Evolutionary conservation across 1,140 invertebrate genomes (phyloP).

Genomic region (Paraescarpia echinospica): DNA sequence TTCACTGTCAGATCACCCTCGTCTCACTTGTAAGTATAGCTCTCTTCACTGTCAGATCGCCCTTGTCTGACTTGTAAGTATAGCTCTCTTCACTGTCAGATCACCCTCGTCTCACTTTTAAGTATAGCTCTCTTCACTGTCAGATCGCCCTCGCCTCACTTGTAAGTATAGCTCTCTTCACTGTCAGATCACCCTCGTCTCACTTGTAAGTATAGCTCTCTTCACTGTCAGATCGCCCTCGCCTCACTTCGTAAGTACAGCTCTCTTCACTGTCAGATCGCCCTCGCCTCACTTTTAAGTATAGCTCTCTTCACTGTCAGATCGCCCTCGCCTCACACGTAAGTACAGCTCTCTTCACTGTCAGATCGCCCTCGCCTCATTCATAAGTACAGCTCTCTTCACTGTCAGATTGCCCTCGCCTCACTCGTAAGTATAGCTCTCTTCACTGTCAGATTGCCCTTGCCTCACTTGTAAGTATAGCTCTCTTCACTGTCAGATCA

Average conservation of each 20-base stretch:
- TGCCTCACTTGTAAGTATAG: not conserved
- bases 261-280: not conserved
- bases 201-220: not conserved
- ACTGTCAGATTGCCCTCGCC: not conserved
- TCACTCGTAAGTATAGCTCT: not conserved
- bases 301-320: not conserved
- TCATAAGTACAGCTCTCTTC: not conserved
- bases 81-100: not conserved
- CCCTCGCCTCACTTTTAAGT: not conserved
- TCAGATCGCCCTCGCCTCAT: not conserved
- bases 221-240: not conserved
- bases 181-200: not conserved
- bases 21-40: not conserved
- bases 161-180: not conserved
- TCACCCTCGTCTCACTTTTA: not conserved
- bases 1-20: not conserved
- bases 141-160: not conserved
- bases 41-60: not conserved
- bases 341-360: not conserved
- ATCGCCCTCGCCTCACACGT: not conserved
- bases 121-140: not conserved
- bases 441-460: not conserved
- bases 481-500: not conserved
- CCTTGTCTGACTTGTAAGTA: not conserved
- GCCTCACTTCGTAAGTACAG: not conserved